Conservation (phyloP, 2,888 invertebrate genomes). For the Philereme vetulata region DNA sequence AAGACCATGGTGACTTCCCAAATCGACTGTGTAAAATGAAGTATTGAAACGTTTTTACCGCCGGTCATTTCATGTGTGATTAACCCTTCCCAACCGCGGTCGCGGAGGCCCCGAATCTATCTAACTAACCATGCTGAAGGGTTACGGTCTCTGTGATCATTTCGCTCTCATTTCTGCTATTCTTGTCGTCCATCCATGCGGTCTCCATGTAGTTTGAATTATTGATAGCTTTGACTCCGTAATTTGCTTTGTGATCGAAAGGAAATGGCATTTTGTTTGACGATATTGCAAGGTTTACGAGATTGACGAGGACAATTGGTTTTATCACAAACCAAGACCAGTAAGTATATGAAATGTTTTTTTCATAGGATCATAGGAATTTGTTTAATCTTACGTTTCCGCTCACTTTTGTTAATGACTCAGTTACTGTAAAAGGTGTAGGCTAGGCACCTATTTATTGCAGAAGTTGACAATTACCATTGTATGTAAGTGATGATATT, state of each 20-base stretch:
- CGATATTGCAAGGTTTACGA: background rate
- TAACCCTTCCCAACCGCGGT: slow-evolving; percentile 51
- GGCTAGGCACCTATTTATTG: too few species aligned
- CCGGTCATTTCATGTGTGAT: slow-evolving; percentile 72
- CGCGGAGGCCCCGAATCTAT: slow-evolving; percentile 39
- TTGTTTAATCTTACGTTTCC: too few species aligned
- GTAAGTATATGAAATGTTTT: too few species aligned
- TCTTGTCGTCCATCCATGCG: slow-evolving; percentile 62
- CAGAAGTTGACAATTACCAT: too few species aligned
- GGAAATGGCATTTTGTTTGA: slow-evolving; percentile 19
- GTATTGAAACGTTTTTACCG: slow-evolving; percentile 67
- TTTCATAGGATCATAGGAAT: too few species aligned
- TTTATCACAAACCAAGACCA: too few species aligned
- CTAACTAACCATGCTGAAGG: slow-evolving; percentile 79
- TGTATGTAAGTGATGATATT: too few species aligned
- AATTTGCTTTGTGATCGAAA: slow-evolving; percentile 38
- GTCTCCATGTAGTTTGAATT: slow-evolving; percentile 41
- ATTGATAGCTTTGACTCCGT: slow-evolving; percentile 40
- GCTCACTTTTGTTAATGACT: too few species aligned
- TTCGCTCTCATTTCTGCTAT: slow-evolving; percentile 66
- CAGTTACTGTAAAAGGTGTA: too few species aligned
- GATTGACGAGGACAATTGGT: background rate
- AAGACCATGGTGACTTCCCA: too few species aligned
- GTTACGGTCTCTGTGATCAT: slow-evolving; percentile 69
- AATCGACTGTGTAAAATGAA: slow-evolving; percentile 38